Conservation (phyloP, 1,140 invertebrate species). For the Anoplophora glabripennis region DNA sequence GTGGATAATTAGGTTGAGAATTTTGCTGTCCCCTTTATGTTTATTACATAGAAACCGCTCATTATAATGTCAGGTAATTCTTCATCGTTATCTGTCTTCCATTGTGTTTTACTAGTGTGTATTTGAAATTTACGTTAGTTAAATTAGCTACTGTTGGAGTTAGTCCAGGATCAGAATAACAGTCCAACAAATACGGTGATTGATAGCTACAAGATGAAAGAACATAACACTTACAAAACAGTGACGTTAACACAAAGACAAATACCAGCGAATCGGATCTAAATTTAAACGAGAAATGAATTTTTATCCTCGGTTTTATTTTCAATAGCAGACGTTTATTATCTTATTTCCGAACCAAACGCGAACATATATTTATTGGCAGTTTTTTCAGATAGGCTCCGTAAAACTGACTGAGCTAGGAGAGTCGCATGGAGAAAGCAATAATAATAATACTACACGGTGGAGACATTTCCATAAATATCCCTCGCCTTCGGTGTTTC, state of each 20-base stretch:
- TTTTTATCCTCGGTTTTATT: no score
- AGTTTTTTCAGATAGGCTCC: no score
- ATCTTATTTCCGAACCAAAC: no score
- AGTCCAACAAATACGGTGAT: conserved; percentile 19
- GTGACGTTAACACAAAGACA: not conserved
- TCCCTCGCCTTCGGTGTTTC: conserved; percentile 12
- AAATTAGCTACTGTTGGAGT: conserved; percentile 19
- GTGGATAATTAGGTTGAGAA: no score
- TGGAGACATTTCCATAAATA: conserved; percentile 28
- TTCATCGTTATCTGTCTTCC: not conserved
- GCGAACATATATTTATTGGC: no score
- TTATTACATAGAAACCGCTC: not conserved
- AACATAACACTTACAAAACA: conserved; percentile 3
- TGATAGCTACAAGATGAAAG: conserved; percentile 19
- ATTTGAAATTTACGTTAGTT: conserved; percentile 3
- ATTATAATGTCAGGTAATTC: not conserved
- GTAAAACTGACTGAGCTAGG: not conserved
- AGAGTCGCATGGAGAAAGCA: conserved; percentile 23
- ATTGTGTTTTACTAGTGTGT: not conserved
- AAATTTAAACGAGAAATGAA: no score
- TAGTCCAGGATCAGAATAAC: not conserved
- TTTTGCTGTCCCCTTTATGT: no score
- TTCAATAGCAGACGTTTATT: no score
- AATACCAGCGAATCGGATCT: not conserved
- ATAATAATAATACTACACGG: conserved; percentile 17